Conservation (phyloP, 2,888 invertebrate species). For the Platerodrilus igneus region DNA sequence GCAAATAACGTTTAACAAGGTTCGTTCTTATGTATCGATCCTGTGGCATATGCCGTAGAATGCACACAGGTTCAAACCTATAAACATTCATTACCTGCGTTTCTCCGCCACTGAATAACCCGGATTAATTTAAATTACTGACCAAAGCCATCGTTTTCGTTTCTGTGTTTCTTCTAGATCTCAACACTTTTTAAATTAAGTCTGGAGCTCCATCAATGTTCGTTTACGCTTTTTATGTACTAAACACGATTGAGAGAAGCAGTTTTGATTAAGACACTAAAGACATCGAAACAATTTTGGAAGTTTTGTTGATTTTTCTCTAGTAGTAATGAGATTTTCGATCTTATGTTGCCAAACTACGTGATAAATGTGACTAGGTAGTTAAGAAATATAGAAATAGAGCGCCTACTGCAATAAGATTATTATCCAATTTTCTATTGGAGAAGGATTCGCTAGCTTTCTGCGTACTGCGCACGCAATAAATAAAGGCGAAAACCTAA, state of each 20-base stretch:
- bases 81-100: slow-evolving; percentile 47
- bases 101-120: slow-evolving; percentile 45
- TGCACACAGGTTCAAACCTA: slow-evolving; percentile 44
- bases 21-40: slow-evolving; percentile 34
- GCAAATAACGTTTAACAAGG: slow-evolving; percentile 27
- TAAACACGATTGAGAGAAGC: slow-evolving; percentile 14
- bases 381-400: too few relatives aligned
- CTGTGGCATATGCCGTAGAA: slow-evolving; percentile 29
- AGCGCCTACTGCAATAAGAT: too few relatives aligned
- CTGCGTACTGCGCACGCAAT: too few relatives aligned
- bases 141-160: slow-evolving; percentile 39
- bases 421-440: too few relatives aligned
- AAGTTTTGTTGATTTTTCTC: too few relatives aligned
- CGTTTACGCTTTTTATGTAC: slow-evolving; percentile 24
- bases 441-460: too few relatives aligned
- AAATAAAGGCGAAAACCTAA: too few relatives aligned
- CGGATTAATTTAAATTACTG: slow-evolving; percentile 47
- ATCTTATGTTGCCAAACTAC: too few relatives aligned
- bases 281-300: too few relatives aligned
- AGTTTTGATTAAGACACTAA: slow-evolving; percentile 14
- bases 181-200: slow-evolving; percentile 45
- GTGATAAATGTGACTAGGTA: too few relatives aligned
- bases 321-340: too few relatives aligned
- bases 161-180: slow-evolving; percentile 37
- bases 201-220: slow-evolving; percentile 35